Percentiles rank a stretch among this genome's conserved stretches.
These are phyloP conservation scores for Zosterops pallidus DNA, from an alignment of 2,113 vertebrate genomes.

Conservation along the genomic window DNA sequence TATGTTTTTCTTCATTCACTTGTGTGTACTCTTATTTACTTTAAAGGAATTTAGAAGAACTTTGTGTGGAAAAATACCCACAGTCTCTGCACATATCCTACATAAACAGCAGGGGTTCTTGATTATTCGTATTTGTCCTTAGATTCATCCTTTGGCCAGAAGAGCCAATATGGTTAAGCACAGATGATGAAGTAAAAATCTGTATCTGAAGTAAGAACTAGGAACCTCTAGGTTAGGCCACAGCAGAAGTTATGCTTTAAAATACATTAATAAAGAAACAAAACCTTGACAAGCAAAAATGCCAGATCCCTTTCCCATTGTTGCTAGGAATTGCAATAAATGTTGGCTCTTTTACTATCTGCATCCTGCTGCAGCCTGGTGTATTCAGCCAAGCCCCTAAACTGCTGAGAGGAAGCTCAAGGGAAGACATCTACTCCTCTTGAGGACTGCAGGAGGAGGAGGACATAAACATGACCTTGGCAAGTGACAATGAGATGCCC, in stretches of 20 bases:
- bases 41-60: neutral
- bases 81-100: neutral
- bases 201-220: neutral
- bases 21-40: neutral
- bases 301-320: neutral
- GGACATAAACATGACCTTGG: neutral
- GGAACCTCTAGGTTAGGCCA: neutral
- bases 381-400: neutral
- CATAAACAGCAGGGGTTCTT: rapidly evolving
- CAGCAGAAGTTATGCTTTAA: neutral
- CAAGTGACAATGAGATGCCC: too few relatives aligned
- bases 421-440: rapidly evolving
- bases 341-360: neutral
- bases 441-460: neutral
- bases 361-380: neutral
- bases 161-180: neutral
- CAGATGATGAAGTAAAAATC: neutral
- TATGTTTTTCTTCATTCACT: neutral
- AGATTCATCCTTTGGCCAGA: neutral
- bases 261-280: neutral
- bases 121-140: neutral
- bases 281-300: neutral
- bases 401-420: neutral
- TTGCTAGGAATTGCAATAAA: neutral
- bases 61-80: neutral